Base-by-base conservation (phyloP, 2,113 vertebrate species). In the Sebastes fasciatus region DNA sequence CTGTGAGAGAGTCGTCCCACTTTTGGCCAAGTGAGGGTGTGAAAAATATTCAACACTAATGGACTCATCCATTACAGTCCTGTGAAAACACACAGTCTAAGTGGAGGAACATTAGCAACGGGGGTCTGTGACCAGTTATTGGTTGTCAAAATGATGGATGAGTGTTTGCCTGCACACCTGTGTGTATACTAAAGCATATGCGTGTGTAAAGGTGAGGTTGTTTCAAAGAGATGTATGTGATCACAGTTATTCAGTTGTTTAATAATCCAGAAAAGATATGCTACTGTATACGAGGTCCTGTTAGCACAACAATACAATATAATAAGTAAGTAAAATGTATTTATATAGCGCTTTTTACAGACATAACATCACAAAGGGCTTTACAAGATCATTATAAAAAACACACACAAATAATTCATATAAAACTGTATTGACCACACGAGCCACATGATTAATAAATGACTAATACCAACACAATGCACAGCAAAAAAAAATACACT, bases 11-110 rank as follows among this genome's bases (percentile, higher is more conserved):
- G 26, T 6, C 13, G 45, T 46, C 45, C 65, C n/a, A 77, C 67
- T 68, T 90, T 70, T 75, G 52, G 70, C 52, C 21, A 74, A 23
- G 79, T 69, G 60, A 82, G 80, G 86, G 88, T 83, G 79, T 86
- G 82, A 92, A 85, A 84, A 82, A 89, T 85, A 68, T 72, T 88
- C 83, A 76, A 77, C 76, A 14, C 86, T 88, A 84, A 91, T 88
- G 69, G 87, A 88, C 68, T 77, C 88, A 84, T 88, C 89, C 63
- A 91, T 91, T 91, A 90, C 40, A 23, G 26, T 12, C 83, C 74
- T 46, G 74, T 71, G 64, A 90, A 88, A 91, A 90, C 26, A 34
- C 84, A 89, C 52, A 55, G 66, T 21, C 7, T 82, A 85, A 87
- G 74, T 84, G 46, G 71, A 60, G 16, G 60, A 82, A 74, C 73